Evolutionary conservation across 2,888 invertebrate species (phyloP).

Genomic region (Leptura quadrifasciata): DNA sequence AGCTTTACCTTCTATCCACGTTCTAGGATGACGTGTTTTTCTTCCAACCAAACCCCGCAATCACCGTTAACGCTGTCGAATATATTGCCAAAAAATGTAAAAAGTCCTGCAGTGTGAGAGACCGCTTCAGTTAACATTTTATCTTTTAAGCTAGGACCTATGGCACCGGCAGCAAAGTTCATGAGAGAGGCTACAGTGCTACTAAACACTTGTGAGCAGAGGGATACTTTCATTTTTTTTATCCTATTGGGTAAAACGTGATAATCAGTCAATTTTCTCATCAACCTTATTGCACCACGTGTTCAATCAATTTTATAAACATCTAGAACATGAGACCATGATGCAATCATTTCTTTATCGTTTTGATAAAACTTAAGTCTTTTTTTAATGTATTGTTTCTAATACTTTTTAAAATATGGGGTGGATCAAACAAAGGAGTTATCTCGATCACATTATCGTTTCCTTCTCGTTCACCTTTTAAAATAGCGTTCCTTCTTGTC

Average conservation of each 20-base stretch:
- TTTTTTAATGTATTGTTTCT: neutral
- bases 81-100: neutral
- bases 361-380: no score
- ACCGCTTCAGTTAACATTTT: neutral
- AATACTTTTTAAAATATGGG: neutral
- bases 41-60: neutral
- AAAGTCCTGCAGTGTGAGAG: neutral
- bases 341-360: neutral
- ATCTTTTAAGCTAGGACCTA: neutral
- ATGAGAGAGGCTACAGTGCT: neutral
- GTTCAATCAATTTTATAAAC: neutral
- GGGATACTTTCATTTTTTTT: conserved; percentile 10
- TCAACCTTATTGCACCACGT: no score
- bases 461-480: neutral
- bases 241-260: neutral
- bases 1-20: neutral
- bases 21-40: neutral
- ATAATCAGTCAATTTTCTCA: conserved; percentile 2
- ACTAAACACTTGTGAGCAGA: neutral
- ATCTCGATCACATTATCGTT: neutral
- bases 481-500: neutral
- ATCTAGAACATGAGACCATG: neutral
- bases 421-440: conserved; percentile 6
- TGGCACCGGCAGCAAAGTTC: neutral
- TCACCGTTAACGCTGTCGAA: conserved; percentile 8